These are phyloP conservation scores for Sarcophilus harrisii DNA, from an alignment of 2,797 vertebrate species.

Conservation along the genomic window DNA sequence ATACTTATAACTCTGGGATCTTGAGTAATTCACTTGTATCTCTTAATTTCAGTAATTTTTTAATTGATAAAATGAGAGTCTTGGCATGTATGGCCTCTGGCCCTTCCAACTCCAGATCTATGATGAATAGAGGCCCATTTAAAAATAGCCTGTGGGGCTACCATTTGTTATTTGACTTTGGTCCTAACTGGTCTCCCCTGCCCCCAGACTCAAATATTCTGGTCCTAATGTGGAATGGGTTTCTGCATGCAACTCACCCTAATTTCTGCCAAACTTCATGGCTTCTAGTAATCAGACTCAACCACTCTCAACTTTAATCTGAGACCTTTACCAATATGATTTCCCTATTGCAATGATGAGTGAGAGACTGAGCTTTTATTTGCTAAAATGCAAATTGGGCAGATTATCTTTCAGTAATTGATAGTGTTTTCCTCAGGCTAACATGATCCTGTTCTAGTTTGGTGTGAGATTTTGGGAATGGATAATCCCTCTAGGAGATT, in stretches of 20 bases:
- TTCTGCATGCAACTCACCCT: background rate
- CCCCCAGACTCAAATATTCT: background rate
- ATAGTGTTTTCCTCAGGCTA: background rate
- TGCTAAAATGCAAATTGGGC: background rate
- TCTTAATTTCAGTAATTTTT: background rate
- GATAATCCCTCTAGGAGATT: background rate
- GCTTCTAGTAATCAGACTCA: background rate
- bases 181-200: background rate
- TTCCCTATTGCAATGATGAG: background rate
- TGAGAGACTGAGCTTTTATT: background rate
- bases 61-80: background rate
- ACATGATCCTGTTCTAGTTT: background rate
- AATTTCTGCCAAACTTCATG: background rate
- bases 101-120: background rate
- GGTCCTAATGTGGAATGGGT: background rate
- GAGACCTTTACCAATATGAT: background rate
- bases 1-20: background rate
- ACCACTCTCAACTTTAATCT: background rate
- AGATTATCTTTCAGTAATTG: background rate
- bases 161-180: background rate
- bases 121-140: background rate
- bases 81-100: background rate
- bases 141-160: background rate
- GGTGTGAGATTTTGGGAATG: background rate
- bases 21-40: background rate